A percentile compares a stretch with the other conserved stretches of the same genome.
These are phyloP conservation scores for Oreochromis mossambicus DNA, from an alignment of 2,797 vertebrate species.

Conservation along the genomic window DNA sequence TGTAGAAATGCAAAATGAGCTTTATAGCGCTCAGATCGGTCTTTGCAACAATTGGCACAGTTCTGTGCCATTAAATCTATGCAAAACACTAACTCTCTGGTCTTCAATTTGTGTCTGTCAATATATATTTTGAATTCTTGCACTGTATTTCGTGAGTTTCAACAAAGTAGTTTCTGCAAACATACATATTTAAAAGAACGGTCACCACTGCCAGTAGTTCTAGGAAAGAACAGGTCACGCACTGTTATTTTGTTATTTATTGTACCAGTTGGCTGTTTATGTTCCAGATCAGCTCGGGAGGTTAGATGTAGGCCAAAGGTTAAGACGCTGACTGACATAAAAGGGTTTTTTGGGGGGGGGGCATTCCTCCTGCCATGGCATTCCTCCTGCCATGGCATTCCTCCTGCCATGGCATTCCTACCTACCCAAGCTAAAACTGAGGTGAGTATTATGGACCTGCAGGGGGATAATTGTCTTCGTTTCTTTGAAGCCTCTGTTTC, in stretches of 20 bases:
- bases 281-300: conserved; percentile 9
- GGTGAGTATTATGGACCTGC: conserved; percentile 17
- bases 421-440: conserved; percentile 26
- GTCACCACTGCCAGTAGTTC: not conserved
- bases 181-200: not conserved
- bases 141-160: not conserved
- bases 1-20: not conserved
- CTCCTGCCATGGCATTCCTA: not conserved
- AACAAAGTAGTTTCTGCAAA: not conserved
- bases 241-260: not conserved
- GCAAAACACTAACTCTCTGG: not conserved
- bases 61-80: not conserved
- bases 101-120: not conserved
- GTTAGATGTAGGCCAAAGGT: conserved; percentile 19
- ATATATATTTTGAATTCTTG: not conserved
- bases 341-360: not conserved
- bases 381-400: not conserved
- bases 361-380: not conserved
- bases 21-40: not conserved
- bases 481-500: not conserved
- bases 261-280: not conserved
- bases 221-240: not conserved
- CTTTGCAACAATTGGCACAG: not conserved
- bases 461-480: not conserved
- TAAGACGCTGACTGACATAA: not conserved